Percentiles rank a stretch among this genome's conserved stretches.
These are phyloP conservation scores for Lochmaea crataegi DNA, from an alignment of 2,888 invertebrate genomes.

Conservation along the genomic window DNA sequence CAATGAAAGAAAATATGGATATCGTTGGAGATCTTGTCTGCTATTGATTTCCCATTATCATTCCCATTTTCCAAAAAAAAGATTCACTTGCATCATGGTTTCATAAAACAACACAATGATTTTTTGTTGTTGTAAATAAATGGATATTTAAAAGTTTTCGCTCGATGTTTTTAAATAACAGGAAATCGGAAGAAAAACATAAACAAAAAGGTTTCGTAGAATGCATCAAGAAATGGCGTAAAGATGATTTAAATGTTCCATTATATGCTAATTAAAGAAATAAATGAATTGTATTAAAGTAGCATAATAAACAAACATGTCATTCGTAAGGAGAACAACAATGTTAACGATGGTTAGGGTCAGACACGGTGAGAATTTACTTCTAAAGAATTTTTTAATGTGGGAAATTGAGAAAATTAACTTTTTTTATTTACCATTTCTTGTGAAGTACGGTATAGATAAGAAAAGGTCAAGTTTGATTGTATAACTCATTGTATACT, in stretches of 20 bases:
- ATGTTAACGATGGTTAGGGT: slow-evolving; percentile 20
- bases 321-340: slow-evolving; percentile 23
- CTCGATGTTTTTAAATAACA: background rate
- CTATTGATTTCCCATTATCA: too few relatives aligned
- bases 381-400: slow-evolving; percentile 25
- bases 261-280: slow-evolving; percentile 28
- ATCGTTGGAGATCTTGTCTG: too few relatives aligned
- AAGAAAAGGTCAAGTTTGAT: too few relatives aligned
- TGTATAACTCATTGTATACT: too few relatives aligned
- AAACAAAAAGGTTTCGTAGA: slow-evolving; percentile 8
- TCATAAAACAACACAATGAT: too few relatives aligned
- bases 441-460: too few relatives aligned
- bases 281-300: background rate
- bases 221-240: slow-evolving; percentile 10
- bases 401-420: background rate
- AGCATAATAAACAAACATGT: slow-evolving; percentile 17
- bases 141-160: too few relatives aligned
- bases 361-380: slow-evolving; percentile 23
- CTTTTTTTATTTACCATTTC: too few relatives aligned
- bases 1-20: too few relatives aligned
- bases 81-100: too few relatives aligned
- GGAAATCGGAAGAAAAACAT: slow-evolving; percentile 21
- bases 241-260: slow-evolving; percentile 14
- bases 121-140: too few relatives aligned
- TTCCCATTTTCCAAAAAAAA: too few relatives aligned